These are phyloP conservation scores for Lytechinus pictus DNA, from an alignment of 35 echinoderm and acorn worm species.

Conservation along the genomic window DNA sequence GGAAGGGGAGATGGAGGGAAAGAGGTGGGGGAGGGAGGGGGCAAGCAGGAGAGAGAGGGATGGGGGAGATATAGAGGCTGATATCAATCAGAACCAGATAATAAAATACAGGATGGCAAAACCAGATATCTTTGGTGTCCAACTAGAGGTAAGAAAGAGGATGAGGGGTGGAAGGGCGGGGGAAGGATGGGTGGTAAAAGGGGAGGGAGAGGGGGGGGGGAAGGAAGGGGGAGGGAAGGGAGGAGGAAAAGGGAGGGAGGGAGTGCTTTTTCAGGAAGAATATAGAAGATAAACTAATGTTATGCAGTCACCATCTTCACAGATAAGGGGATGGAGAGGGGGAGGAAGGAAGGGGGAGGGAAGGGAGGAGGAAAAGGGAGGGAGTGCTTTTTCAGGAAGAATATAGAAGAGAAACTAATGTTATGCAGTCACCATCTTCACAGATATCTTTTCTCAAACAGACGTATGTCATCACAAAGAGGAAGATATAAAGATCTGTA, in stretches of 20 bases:
- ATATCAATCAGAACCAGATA: neutral
- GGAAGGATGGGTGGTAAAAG: neutral
- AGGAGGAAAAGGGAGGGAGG: neutral
- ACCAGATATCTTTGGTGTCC: conserved; percentile 66
- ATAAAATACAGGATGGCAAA: neutral
- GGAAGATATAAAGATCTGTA: no score
- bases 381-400: conserved; percentile 57
- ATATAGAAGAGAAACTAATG: no score
- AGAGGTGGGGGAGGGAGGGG: neutral
- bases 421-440: no score
- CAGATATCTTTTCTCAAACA: no score
- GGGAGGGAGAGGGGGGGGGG: neutral
- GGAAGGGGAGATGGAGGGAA: neutral
- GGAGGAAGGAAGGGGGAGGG: neutral
- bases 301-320: neutral
- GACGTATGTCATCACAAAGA: no score
- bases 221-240: neutral
- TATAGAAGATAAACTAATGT: no score
- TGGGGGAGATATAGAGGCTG: neutral
- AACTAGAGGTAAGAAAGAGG: conserved; percentile 49
- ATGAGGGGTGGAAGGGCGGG: neutral
- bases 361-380: neutral
- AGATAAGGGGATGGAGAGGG: neutral
- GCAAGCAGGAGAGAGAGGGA: no score
- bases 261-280: conserved; percentile 53